phyloP scores from a whole-genome alignment of 92 coral and sea anemone species.

The Epizoanthus scotinus region DNA sequence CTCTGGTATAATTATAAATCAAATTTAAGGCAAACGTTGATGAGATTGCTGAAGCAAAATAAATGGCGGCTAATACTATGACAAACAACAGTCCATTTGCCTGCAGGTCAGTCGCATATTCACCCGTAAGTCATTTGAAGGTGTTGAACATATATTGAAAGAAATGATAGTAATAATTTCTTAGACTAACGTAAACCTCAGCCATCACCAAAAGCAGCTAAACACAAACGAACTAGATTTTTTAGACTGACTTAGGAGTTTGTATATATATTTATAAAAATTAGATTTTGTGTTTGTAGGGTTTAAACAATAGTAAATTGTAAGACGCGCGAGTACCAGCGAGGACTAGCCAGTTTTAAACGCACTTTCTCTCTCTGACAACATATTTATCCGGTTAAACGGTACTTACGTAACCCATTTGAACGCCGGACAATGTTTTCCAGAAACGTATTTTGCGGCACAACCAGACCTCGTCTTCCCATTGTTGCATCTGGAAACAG shows the following conservation, averaged over 20 bases:
- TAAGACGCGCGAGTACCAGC: neutral
- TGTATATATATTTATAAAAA: neutral
- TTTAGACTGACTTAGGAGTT: neutral
- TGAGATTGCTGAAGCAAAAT: neutral
- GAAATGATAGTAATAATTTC: too few relatives aligned
- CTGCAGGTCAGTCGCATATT: neutral
- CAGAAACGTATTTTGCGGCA: slow-evolving; percentile 92
- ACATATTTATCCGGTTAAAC: neutral
- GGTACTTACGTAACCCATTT: slow-evolving; percentile 93
- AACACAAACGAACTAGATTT: neutral
- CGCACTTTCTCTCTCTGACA: neutral
- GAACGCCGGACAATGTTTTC: slow-evolving; percentile 91
- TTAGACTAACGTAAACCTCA: too few relatives aligned
- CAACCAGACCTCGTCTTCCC: slow-evolving; percentile 94
- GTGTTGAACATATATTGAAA: neutral
- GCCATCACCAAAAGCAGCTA: neutral
- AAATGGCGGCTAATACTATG: neutral
- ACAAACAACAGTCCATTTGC: neutral
- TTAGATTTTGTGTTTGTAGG: neutral
- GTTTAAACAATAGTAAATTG: neutral
- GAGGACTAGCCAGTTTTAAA: neutral
- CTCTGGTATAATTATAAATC: too few relatives aligned
- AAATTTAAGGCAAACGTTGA: neutral
- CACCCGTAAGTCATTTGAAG: neutral
- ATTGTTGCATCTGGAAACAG: slow-evolving; percentile 55